Conservation (phyloP, 2,797 vertebrate species). For the Catharus ustulatus region DNA sequence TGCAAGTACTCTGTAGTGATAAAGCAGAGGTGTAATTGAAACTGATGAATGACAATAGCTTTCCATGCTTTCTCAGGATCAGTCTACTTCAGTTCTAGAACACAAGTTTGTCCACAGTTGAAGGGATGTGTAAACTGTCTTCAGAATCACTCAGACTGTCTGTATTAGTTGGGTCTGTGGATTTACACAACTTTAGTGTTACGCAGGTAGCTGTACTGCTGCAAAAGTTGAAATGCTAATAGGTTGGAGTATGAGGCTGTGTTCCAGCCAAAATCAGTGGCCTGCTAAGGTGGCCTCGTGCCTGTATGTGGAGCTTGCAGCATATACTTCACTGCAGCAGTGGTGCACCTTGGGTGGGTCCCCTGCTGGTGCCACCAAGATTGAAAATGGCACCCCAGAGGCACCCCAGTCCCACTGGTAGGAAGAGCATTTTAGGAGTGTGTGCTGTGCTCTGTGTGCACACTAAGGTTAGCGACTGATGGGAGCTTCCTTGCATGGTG, state of each 20-base stretch:
- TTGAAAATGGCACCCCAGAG: neutral
- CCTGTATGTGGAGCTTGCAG: neutral
- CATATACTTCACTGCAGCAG: too few species aligned
- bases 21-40: neutral
- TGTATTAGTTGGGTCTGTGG: neutral
- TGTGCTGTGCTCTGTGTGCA: neutral
- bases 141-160: neutral
- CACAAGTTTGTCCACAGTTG: neutral
- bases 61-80: neutral
- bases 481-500: neutral
- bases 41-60: neutral
- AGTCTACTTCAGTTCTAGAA: neutral
- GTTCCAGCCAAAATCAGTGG: neutral
- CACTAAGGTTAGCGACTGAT: neutral
- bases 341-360: neutral
- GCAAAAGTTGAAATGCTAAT: neutral
- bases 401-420: neutral
- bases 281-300: accelerated
- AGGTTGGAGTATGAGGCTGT: accelerated
- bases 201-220: neutral
- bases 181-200: neutral
- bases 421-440: neutral
- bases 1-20: neutral
- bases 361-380: neutral
- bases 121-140: neutral